Base-by-base conservation (phyloP, 2,888 invertebrate genomes). In the Eupithecia vulgata region DNA sequence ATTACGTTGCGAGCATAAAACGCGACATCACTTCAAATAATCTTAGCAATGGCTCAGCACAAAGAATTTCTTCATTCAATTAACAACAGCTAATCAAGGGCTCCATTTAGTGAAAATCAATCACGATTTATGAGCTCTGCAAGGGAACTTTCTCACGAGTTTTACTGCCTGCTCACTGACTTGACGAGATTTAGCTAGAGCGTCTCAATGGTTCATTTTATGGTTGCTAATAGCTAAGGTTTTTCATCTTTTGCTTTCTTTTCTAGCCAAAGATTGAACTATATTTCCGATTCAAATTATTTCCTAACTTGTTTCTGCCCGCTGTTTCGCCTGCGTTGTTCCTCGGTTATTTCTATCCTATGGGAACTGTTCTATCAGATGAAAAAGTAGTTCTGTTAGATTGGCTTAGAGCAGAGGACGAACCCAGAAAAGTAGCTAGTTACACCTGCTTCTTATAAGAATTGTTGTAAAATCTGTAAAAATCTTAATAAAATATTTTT, bases 21-120 rank as follows among this genome's bases (percentile, higher is more conserved):
- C 81, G 86, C 83, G 89, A 88, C 89, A 87, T 83, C 78, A 81
- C 85, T 80, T 80, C 76, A 79, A 67, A 74, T 57, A 75, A 78
- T 76, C 71, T 80, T 69, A 13, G 57, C 57, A 21, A 25, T 57
- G 57, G 57, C 74, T 79, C 74, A 71, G 74, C 73, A 90, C 88
- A 91, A 85, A 87, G 88, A 87, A 86, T 84, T 85, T 88, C 85
- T 91, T 88, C 87, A 88, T 82, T 91, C 89, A 90, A 92, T 93
- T 90, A 91, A 87, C 87, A 85, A 89, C 87, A 34, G 37, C 62
- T 83, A 89, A 91, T 92, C 89, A 91, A 91, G 86, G 86, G 88
- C 86, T 87, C 87, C 90, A 86, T 91, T 92, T 88, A 91, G 84
- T 87, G 80, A 82, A 86, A 75, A 84, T 84, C 84, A 80, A 87